Evolutionary conservation across 2,888 invertebrate species (phyloP).

Genomic region (Baccha elongata): DNA sequence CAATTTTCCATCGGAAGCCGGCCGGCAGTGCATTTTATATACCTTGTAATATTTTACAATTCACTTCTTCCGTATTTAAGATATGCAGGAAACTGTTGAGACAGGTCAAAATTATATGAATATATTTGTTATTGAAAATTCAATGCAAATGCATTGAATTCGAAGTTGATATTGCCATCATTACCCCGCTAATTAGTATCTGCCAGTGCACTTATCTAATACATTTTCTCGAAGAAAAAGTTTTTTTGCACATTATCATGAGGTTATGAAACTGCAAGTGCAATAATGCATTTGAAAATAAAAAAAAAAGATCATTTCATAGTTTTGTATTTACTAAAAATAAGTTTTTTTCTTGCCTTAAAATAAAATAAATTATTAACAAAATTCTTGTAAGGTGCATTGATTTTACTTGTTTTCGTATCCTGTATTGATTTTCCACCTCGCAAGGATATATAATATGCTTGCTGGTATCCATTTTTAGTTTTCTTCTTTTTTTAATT

Average conservation of each 20-base stretch:
- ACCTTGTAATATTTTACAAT: background rate
- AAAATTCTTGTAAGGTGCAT: conserved; percentile 1
- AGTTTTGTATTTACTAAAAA: background rate
- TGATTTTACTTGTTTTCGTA: conserved; percentile 27
- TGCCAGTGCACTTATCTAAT: conserved; percentile 60
- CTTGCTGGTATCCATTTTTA: conserved; percentile 58
- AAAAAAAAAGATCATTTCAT: no score
- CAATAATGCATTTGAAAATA: conserved; percentile 11
- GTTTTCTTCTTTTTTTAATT: conserved; percentile 32
- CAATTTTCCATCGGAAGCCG: conserved; percentile 61
- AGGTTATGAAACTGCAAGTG: conserved; percentile 54
- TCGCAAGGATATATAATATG: conserved; percentile 58
- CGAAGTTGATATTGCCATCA: conserved; percentile 18
- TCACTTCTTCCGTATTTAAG: background rate
- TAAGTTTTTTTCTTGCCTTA: background rate
- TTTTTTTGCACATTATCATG: background rate
- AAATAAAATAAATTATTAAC: background rate
- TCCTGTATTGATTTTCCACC: conserved; percentile 63
- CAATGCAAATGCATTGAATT: background rate
- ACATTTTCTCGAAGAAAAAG: conserved; percentile 27
- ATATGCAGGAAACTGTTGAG: conserved; percentile 5
- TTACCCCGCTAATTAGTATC: conserved; percentile 42
- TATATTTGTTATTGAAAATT: background rate
- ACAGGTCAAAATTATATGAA: conserved; percentile 12
- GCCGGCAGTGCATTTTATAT: conserved; percentile 52